Conservation (phyloP, 2,797 vertebrate genomes). For the Masticophis lateralis region DNA sequence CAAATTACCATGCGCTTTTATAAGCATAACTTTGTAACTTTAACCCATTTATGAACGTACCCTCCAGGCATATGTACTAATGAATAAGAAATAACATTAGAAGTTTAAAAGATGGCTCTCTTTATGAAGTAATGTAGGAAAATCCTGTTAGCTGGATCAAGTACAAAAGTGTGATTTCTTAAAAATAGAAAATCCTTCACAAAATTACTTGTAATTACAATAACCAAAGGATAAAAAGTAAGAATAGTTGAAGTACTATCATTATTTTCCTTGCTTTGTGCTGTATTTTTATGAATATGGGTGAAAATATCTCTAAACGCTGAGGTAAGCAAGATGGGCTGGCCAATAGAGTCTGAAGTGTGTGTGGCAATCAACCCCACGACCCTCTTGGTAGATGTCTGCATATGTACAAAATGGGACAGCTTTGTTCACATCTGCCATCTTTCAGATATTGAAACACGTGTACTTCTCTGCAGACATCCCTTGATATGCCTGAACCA, state of each 20-base stretch:
- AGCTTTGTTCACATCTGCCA: background rate
- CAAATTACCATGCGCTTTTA: conserved; percentile 97
- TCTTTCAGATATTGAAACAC: background rate
- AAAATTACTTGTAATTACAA: conserved; percentile 87
- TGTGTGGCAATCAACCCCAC: background rate
- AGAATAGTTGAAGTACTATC: conserved; percentile 76
- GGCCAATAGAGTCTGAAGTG: background rate
- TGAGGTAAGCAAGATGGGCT: conserved; percentile 54
- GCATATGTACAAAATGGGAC: background rate
- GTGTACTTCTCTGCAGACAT: background rate
- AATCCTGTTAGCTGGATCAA: conserved; percentile 99
- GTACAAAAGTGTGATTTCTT: conserved; percentile 99
- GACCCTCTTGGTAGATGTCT: background rate
- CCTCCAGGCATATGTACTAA: conserved; percentile 99
- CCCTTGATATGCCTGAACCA: background rate
- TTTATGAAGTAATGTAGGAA: conserved; percentile 99
- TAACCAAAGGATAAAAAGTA: conserved; percentile 83
- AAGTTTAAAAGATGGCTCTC: conserved; percentile 99
- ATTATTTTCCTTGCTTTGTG: conserved; percentile 74
- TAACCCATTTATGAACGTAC: conserved; percentile 98
- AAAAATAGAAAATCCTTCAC: conserved; percentile 87
- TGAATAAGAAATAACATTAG: conserved; percentile 99
- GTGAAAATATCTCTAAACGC: conserved; percentile 65
- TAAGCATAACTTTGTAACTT: conserved; percentile 99
- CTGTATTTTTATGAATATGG: conserved; percentile 72